Evolutionary conservation across 1,140 invertebrate species (phyloP), one percentile per base, ranked within the genome.

Genomic region (Camponotus vicinus): DNA sequence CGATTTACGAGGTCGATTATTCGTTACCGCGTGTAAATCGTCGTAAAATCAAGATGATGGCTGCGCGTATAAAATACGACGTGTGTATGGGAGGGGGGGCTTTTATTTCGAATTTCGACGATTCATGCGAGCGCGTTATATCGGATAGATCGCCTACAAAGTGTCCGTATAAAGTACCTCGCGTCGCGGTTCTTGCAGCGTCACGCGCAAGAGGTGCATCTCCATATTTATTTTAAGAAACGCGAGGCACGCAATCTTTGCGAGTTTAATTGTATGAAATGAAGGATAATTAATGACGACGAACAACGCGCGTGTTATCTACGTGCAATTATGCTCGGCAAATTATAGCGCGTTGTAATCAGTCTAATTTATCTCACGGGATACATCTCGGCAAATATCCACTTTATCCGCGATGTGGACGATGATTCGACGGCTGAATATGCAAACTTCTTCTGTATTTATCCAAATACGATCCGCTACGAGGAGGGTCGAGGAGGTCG

Each of bases 1-100:
- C 40, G 52, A 73, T 49, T 61, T 75, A 61, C 55, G 67, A 75
- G 55, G 79, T 49, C 67, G 67, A 83, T 73, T 27, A 27, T 27
- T 83, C 40, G 69, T 83, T 73, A 61, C 27, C 2, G 5, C 37
- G 79, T 61, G 79, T 83, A 83, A 75, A 75, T 83, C 75, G 27
- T 27, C 52, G 15, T 83, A 75, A 83, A 75, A 73, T 37, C 67
- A 61, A 83, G 69, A 61, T 27, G 69, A 64, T 34, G 40, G 18
- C 5, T 32, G 37, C 49, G 37, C 37, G 66, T 59, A 75, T 83
- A 83, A 83, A 73, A 75, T 45, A 63, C 67, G 67, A 27, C 8
- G 27, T 34, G 18, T 49, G 61, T 11, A 6, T 40, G 37, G 3
- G 37, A 4, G 6, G 3, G 37, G 15, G 1, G 1, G 45, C 42